A percentile compares a stretch with the other conserved stretches of the same genome.
Evolutionary conservation across 2,888 invertebrate genomes (phyloP).

Genomic region (Chrysomela aeneicollis): DNA sequence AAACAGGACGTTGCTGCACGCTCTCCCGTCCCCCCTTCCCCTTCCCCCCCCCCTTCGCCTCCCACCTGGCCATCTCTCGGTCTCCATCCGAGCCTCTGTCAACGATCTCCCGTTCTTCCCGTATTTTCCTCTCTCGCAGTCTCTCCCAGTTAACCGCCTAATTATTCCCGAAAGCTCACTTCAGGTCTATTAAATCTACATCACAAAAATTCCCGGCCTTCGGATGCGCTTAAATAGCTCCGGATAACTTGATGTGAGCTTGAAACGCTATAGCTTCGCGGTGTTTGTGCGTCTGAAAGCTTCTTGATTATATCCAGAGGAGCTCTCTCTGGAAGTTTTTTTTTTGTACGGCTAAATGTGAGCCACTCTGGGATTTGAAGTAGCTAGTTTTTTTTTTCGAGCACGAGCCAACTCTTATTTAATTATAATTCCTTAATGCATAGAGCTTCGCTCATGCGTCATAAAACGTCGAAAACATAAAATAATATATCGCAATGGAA

Average conservation of each 20-base stretch:
- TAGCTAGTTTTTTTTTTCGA: no score
- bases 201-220: conserved; percentile 39
- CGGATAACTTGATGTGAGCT: conserved; percentile 26
- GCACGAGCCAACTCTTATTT: no score
- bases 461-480: no score
- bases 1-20: conserved; percentile 54
- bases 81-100: conserved; percentile 30
- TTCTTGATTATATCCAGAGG: not conserved
- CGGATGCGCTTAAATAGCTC: conserved; percentile 1
- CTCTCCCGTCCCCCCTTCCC: conserved; percentile 44
- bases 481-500: no score
- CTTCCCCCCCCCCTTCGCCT: conserved; percentile 10
- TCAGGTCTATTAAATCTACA: conserved; percentile 47
- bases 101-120: conserved; percentile 40
- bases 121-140: conserved; percentile 47
- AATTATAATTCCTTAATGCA: no score
- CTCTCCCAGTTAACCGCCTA: conserved; percentile 50
- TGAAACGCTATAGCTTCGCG: conserved; percentile 6
- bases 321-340: not conserved
- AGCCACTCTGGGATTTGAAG: not conserved
- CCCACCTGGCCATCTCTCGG: conserved; percentile 40
- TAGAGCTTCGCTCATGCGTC: no score
- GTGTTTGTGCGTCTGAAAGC: not conserved
- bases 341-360: not conserved
- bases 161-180: conserved; percentile 50